These are phyloP conservation scores for Hyposoter dolosus DNA, from an alignment of 2,888 invertebrate genomes.

Conservation along the genomic window DNA sequence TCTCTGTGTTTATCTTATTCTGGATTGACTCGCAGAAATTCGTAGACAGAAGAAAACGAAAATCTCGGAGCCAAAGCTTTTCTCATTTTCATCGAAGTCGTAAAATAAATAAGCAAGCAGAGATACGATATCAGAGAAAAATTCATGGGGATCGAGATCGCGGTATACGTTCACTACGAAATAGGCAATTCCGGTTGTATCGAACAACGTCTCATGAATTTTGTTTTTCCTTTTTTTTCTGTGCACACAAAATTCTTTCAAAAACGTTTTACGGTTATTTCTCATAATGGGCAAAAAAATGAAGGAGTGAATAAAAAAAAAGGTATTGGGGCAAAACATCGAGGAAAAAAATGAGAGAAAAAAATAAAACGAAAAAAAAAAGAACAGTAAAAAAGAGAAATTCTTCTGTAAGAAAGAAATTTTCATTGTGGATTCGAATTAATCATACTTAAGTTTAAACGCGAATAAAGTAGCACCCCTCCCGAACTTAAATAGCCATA, in stretches of 20 bases:
- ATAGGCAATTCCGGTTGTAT: slow-evolving; percentile 41
- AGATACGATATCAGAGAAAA: slow-evolving; percentile 51
- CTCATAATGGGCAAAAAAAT: neutral
- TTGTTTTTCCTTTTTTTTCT: slow-evolving; percentile 7
- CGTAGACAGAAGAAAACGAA: neutral
- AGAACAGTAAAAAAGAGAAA: neutral
- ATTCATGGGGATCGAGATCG: slow-evolving; percentile 29
- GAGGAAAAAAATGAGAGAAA: neutral
- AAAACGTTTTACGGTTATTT: slow-evolving; percentile 21
- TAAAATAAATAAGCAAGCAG: slow-evolving; percentile 43
- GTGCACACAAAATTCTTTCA: neutral
- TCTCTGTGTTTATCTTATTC: neutral
- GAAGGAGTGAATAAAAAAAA: neutral
- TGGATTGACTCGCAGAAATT: neutral
- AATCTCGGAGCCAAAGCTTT: slow-evolving; percentile 9
- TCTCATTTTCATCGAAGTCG: slow-evolving; percentile 47
- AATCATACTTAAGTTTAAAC: slow-evolving; percentile 13
- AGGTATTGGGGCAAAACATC: neutral
- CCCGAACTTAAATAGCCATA: neutral
- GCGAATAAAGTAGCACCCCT: neutral
- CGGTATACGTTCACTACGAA: slow-evolving; percentile 17
- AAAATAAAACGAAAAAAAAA: neutral
- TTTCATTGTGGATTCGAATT: neutral
- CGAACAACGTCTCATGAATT: slow-evolving; percentile 32
- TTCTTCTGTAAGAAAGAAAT: neutral